Evolutionary conservation across 2,797 vertebrate species (phyloP).

Genomic region (Chiloscyllium punctatum): DNA sequence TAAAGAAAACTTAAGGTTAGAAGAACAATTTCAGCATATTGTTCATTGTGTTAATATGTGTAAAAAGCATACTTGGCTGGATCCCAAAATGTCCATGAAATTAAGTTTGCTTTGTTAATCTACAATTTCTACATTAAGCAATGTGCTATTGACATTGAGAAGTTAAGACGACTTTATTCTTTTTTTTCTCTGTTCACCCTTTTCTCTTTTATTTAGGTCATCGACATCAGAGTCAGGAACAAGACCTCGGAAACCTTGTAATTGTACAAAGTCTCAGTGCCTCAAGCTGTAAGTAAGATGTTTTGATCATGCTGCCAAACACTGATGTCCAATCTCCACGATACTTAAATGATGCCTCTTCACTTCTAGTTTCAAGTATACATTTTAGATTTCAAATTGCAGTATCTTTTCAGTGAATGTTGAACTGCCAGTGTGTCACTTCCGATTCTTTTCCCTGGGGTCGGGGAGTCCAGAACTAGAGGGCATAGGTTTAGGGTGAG

Average conservation of each 20-base stretch:
- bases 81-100: constrained; percentile 1
- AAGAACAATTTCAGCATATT: neutral
- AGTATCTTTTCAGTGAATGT: neutral
- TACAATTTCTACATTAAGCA: neutral
- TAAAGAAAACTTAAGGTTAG: neutral
- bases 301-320: neutral
- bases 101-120: neutral
- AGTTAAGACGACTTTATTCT: neutral
- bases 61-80: neutral
- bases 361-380: neutral
- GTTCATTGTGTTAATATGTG: neutral
- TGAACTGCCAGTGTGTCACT: neutral
- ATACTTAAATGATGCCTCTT: constrained; percentile 12
- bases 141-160: neutral
- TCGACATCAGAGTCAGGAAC: constrained; percentile 76
- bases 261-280: constrained; percentile 97
- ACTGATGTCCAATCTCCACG: constrained; percentile 35
- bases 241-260: constrained; percentile 91
- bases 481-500: too few relatives aligned
- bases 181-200: neutral
- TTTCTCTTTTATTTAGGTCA: constrained; percentile 50
- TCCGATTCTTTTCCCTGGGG: neutral
- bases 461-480: too few relatives aligned
- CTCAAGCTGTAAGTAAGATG: constrained; percentile 85
- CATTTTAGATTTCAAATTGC: neutral